Evolutionary conservation across 2,113 vertebrate species (phyloP).

Genomic region (Chloebia gouldiae): DNA sequence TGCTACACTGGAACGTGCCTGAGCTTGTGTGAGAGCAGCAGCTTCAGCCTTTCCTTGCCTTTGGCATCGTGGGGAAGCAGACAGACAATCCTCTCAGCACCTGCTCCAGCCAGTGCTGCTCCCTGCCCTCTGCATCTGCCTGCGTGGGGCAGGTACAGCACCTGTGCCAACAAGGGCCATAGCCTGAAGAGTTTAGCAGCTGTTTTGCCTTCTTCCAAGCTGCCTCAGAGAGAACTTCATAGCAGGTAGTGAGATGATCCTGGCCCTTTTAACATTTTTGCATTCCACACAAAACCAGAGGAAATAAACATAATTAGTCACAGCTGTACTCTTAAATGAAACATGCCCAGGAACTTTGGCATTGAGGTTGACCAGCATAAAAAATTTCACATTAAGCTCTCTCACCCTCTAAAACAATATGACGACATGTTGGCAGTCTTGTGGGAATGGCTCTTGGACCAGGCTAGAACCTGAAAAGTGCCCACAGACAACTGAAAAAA

Average conservation of each 20-base stretch:
- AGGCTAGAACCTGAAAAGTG: background rate
- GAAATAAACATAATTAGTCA: background rate
- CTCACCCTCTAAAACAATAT: background rate
- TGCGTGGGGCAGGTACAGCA: fast-evolving
- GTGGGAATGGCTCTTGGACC: background rate
- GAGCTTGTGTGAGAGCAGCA: fast-evolving
- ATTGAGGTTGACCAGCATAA: background rate
- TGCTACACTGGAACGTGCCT: fast-evolving
- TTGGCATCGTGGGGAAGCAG: background rate
- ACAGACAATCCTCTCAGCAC: background rate
- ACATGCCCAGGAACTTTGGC: background rate
- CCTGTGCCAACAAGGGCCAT: background rate
- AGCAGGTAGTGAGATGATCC: background rate
- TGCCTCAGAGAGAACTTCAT: background rate
- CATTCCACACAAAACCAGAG: background rate
- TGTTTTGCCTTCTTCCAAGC: background rate
- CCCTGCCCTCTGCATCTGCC: background rate
- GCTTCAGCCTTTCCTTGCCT: background rate
- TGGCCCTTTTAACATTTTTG: background rate
- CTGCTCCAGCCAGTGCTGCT: background rate
- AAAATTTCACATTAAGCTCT: background rate
- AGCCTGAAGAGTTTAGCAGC: background rate
- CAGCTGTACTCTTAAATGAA: background rate
- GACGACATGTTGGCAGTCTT: background rate
- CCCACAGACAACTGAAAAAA: background rate